Evolutionary conservation across 2,113 vertebrate species (phyloP).

Genomic region (Aldabrachelys gigantea): DNA sequence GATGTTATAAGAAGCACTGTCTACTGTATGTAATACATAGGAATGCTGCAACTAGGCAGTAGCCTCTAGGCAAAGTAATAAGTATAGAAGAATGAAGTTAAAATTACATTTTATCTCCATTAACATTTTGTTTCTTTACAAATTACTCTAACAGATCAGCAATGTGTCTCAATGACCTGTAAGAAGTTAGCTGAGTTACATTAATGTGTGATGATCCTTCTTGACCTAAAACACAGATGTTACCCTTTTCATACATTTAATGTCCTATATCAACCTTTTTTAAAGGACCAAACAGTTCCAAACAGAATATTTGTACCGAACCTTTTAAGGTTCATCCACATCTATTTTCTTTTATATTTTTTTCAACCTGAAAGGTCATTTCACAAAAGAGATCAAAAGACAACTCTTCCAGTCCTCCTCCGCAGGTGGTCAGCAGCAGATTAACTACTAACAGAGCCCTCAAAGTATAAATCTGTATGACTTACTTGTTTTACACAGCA

Average conservation of each 20-base stretch:
- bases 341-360: constrained; percentile 78
- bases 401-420: constrained; percentile 78
- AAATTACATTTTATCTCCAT: not conserved
- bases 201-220: constrained; percentile 64
- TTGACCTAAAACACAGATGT: constrained; percentile 74
- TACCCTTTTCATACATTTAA: constrained; percentile 63
- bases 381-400: constrained; percentile 84
- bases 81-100: not conserved
- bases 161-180: constrained; percentile 28
- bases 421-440: constrained; percentile 79
- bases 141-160: constrained; percentile 48
- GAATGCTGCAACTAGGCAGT: not conserved
- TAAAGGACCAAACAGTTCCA: constrained; percentile 75
- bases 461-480: constrained; percentile 72
- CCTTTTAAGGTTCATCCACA: constrained; percentile 82
- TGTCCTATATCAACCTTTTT: constrained; percentile 74
- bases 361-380: constrained; percentile 82
- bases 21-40: not conserved
- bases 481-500: constrained; percentile 70
- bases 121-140: constrained; percentile 8
- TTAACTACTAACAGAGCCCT: constrained; percentile 79
- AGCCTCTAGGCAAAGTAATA: not conserved
- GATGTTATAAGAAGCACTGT: not conserved
- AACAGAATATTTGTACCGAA: constrained; percentile 83
- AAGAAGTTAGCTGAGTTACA: constrained; percentile 58